phyloP scores from a whole-genome alignment of 2,888 invertebrate species.

The Pimpla rufipes region DNA sequence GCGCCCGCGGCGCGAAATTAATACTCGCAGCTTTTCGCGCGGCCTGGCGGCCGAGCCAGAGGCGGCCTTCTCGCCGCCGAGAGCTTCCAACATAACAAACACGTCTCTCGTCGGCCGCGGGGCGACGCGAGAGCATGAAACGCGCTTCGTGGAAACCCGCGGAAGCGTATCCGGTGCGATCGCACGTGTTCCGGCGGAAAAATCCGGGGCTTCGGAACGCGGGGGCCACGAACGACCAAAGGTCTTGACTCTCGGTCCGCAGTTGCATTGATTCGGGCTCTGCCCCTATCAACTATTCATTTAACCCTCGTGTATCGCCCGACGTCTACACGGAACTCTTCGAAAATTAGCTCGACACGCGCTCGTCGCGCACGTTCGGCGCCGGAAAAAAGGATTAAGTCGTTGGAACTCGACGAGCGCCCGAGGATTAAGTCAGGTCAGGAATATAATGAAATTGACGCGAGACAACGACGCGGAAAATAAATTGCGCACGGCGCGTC shows the following conservation, averaged over 20 bases:
- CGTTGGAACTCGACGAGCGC: constrained; percentile 21
- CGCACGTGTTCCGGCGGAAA: constrained; percentile 55
- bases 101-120: constrained; percentile 19
- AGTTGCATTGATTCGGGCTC: background rate
- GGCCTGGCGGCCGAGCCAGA: constrained; percentile 38
- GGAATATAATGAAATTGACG: constrained; percentile 27
- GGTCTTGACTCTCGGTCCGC: background rate
- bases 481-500: background rate
- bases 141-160: constrained; percentile 60
- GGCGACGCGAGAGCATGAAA: constrained; percentile 51
- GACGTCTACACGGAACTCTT: constrained; percentile 5
- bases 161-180: constrained; percentile 62
- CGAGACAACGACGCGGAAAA: background rate
- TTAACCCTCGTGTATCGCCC: background rate
- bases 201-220: background rate
- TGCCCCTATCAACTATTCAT: constrained; percentile 24
- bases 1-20: background rate
- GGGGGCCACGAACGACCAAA: background rate
- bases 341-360: constrained; percentile 27
- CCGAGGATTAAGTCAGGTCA: constrained; percentile 39
- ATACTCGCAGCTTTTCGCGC: too few species aligned
- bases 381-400: constrained; percentile 57
- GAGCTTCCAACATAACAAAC: constrained; percentile 60
- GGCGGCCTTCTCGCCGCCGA: constrained; percentile 42
- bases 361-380: constrained; percentile 29